Percentiles rank a stretch among this genome's conserved stretches.
Evolutionary conservation across 2,797 vertebrate genomes (phyloP).

Genomic region (Hippocampus kuda): DNA sequence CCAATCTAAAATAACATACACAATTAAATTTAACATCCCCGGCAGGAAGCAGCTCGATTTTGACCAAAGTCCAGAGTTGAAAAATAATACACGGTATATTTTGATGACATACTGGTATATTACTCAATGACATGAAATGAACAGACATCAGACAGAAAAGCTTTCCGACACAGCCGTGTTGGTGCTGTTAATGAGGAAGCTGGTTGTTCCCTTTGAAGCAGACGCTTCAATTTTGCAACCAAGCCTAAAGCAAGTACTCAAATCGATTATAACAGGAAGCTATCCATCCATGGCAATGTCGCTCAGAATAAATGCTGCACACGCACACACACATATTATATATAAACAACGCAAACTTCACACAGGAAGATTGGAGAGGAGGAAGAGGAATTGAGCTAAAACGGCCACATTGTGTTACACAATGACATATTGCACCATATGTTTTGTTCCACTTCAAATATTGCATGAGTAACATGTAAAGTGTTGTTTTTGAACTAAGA

Average conservation of each 20-base stretch:
- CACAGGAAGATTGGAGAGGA: no score
- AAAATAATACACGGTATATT: background rate
- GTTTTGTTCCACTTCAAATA: background rate
- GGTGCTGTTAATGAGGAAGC: constrained; percentile 35
- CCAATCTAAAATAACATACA: background rate
- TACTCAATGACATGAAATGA: background rate
- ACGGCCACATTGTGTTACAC: background rate
- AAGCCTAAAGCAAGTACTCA: constrained; percentile 18
- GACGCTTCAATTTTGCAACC: constrained; percentile 29
- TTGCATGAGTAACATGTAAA: background rate
- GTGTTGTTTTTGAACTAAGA: background rate
- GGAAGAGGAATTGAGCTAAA: no score
- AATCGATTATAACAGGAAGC: constrained; percentile 10
- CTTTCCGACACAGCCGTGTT: background rate
- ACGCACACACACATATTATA: background rate
- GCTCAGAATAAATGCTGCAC: constrained; percentile 9
- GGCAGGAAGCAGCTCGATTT: background rate
- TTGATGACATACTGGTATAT: background rate
- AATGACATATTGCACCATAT: background rate
- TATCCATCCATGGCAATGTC: background rate
- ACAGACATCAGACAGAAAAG: background rate
- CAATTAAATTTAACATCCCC: background rate
- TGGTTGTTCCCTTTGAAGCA: constrained; percentile 31
- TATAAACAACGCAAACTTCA: no score
- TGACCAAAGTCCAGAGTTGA: background rate